A percentile compares a stretch with the other conserved stretches of the same genome.
Evolutionary conservation across 2,113 vertebrate species (phyloP).

Genomic region (Toxotes jaculatrix): DNA sequence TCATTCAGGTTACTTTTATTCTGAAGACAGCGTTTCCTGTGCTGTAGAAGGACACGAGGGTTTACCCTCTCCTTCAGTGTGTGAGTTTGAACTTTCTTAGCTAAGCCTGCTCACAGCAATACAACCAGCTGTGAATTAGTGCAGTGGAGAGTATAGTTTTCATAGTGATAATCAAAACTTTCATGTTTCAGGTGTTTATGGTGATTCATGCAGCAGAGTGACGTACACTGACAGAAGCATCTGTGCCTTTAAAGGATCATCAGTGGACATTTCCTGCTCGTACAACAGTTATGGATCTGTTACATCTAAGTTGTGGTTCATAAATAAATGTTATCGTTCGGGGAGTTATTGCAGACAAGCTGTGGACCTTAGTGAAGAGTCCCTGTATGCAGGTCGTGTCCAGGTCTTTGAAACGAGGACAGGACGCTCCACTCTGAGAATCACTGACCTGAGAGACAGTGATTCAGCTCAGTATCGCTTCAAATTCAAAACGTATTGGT

Average conservation of each 20-base stretch:
- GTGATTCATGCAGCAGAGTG: background rate
- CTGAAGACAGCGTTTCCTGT: slow-evolving; percentile 21
- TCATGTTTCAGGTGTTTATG: background rate
- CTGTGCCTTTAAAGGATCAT: slow-evolving; percentile 41
- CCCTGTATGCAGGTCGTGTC: background rate
- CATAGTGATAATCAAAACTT: background rate
- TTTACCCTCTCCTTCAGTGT: slow-evolving; percentile 1
- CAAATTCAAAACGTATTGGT: rapidly evolving
- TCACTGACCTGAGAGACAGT: slow-evolving; percentile 13
- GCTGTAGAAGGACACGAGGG: background rate
- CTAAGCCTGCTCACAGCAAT: too few relatives aligned
- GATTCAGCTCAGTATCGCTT: slow-evolving; percentile 54
- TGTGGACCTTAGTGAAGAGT: background rate
- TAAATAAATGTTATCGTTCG: background rate
- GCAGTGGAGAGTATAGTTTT: too few relatives aligned
- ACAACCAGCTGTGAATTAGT: too few relatives aligned
- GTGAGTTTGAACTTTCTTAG: too few relatives aligned
- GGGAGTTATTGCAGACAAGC: rapidly evolving
- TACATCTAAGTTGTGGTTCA: slow-evolving; percentile 11
- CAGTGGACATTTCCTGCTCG: slow-evolving; percentile 22
- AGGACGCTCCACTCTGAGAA: slow-evolving; percentile 43
- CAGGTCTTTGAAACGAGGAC: rapidly evolving
- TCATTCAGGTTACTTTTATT: rapidly evolving
- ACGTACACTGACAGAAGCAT: background rate
- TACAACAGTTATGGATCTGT: rapidly evolving